Percentiles rank a stretch among this genome's conserved stretches.
These are phyloP conservation scores for Sphyrna mokarran DNA, from an alignment of 2,113 vertebrate genomes.

Conservation along the genomic window DNA sequence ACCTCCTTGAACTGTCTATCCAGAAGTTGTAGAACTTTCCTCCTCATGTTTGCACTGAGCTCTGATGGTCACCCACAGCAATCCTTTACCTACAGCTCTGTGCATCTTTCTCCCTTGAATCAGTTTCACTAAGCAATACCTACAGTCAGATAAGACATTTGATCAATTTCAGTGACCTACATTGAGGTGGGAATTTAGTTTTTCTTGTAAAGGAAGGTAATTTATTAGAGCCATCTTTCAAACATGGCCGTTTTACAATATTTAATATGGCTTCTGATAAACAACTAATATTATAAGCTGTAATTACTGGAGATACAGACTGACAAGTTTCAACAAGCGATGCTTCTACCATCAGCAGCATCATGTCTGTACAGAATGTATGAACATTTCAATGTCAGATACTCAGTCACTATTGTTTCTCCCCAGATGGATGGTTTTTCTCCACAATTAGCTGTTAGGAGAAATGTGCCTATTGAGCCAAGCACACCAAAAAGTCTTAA, in stretches of 20 bases:
- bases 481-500: background rate
- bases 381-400: background rate
- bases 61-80: background rate
- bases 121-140: background rate
- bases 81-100: background rate
- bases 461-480: background rate
- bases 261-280: background rate
- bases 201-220: background rate
- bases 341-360: background rate
- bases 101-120: background rate
- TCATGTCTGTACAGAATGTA: background rate
- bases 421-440: background rate
- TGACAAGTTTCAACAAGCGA: background rate
- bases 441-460: background rate
- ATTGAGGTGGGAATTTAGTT: background rate
- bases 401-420: background rate
- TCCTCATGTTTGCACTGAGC: background rate
- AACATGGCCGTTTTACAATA: background rate
- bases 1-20: background rate
- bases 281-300: background rate
- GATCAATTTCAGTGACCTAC: background rate
- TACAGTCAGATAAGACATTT: background rate
- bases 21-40: background rate
- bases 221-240: background rate
- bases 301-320: background rate